phyloP scores from a whole-genome alignment of 2,888 invertebrate genomes.

The Xanthostigma xanthostigma region DNA sequence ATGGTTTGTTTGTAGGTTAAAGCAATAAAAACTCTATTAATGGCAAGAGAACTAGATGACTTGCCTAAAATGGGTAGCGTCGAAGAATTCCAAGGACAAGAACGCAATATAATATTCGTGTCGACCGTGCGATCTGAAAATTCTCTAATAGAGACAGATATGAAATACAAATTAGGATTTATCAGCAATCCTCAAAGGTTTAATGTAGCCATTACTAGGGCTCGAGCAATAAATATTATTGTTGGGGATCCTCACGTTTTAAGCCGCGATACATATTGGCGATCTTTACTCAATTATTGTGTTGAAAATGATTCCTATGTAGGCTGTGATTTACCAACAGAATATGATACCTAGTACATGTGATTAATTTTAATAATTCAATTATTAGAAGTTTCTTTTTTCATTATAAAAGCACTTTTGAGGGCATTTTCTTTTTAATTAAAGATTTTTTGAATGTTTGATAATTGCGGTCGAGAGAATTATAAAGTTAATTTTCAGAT shows the following conservation, averaged over 20 bases:
- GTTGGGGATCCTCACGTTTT: slow-evolving; percentile 72
- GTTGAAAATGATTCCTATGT: slow-evolving; percentile 46
- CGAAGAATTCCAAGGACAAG: slow-evolving; percentile 79
- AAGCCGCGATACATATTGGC: slow-evolving; percentile 50
- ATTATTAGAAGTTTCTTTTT: no score
- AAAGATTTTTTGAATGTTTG: no score
- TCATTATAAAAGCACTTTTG: no score
- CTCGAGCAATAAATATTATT: slow-evolving; percentile 61
- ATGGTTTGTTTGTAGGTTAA: slow-evolving; percentile 34
- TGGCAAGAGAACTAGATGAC: slow-evolving; percentile 32
- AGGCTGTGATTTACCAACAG: slow-evolving; percentile 47
- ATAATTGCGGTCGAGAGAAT: no score
- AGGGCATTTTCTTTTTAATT: no score
- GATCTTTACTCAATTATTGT: slow-evolving; percentile 44
- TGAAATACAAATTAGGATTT: slow-evolving; percentile 50
- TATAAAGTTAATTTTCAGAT: no score
- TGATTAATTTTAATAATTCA: no score
- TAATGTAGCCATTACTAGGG: slow-evolving; percentile 81
- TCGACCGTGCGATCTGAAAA: slow-evolving; percentile 47
- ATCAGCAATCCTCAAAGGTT: slow-evolving; percentile 60
- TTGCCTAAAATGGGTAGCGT: slow-evolving; percentile 62
- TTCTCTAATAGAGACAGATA: slow-evolving; percentile 28
- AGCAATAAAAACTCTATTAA: slow-evolving; percentile 40
- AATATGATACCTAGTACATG: no score
- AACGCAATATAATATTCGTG: slow-evolving; percentile 54